phyloP scores from a whole-genome alignment of 2,113 vertebrate genomes.

The Peromyscus leucopus region DNA sequence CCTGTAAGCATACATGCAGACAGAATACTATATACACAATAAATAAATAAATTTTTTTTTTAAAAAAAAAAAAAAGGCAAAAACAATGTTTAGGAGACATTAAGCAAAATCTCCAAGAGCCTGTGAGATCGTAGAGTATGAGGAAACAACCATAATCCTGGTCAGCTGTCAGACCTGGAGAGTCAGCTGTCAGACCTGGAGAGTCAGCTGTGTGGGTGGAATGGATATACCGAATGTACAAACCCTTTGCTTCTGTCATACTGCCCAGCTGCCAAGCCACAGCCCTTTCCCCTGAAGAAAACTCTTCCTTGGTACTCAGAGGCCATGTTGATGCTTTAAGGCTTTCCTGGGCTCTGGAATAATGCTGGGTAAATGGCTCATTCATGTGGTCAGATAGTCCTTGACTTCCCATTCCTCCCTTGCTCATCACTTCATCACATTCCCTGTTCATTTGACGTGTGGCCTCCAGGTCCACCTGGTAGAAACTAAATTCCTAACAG shows the following conservation, averaged over 20 bases:
- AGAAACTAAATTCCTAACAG: conserved; percentile 27
- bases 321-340: background rate
- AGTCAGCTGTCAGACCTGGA: background rate
- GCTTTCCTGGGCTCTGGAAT: background rate
- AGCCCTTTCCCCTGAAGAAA: background rate
- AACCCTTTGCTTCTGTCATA: background rate
- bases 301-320: background rate
- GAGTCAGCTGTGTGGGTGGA: conserved; percentile 12
- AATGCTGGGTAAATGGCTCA: background rate
- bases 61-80: background rate
- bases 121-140: background rate
- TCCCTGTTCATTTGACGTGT: conserved; percentile 11
- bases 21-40: background rate
- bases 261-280: background rate
- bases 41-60: too few species aligned
- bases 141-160: background rate
- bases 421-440: background rate
- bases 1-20: background rate
- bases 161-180: background rate
- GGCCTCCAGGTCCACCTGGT: background rate
- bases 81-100: background rate
- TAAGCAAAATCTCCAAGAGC: background rate
- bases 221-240: background rate
- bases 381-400: background rate
- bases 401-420: background rate